phyloP scores from a whole-genome alignment of 92 coral and sea anemone species.

The Parazoanthus darwini region DNA sequence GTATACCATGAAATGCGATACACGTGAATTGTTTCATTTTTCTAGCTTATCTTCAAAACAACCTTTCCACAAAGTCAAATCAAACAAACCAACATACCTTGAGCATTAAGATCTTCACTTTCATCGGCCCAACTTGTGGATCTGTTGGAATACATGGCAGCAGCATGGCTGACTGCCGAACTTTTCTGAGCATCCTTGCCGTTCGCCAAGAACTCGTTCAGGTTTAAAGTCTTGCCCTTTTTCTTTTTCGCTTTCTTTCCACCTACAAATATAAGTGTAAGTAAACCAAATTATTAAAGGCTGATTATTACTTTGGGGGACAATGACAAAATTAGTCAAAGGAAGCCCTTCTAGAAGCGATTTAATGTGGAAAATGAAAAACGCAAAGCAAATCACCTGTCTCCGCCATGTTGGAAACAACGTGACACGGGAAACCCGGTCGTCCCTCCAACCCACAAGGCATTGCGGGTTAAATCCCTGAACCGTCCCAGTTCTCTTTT shows the following conservation, averaged over 20 bases:
- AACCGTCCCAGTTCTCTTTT: neutral
- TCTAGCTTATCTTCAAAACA: conserved; percentile 5
- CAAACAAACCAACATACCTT: conserved; percentile 61
- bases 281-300: neutral
- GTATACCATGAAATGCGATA: conserved; percentile 27
- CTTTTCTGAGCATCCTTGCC: conserved; percentile 67
- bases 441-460: conserved; percentile 62
- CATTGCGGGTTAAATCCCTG: neutral
- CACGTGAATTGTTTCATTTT: conserved; percentile 25
- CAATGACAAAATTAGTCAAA: neutral
- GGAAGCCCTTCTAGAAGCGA: conserved; percentile 28
- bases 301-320: neutral
- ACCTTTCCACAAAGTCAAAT: neutral
- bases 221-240: conserved; percentile 82
- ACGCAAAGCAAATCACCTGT: conserved; percentile 76
- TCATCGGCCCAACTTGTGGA: conserved; percentile 98
- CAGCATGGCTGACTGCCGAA: conserved; percentile 67
- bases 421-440: conserved; percentile 84
- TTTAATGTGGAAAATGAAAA: conserved; percentile 43
- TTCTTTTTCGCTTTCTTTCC: conserved; percentile 96
- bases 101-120: conserved; percentile 83
- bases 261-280: conserved; percentile 28
- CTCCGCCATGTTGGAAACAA: conserved; percentile 99
- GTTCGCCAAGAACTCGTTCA: conserved; percentile 87
- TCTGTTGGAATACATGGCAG: conserved; percentile 66